Evolutionary conservation across 64 coral and sea anemone species (phyloP).

Genomic region (Pocillopora verrucosa): DNA sequence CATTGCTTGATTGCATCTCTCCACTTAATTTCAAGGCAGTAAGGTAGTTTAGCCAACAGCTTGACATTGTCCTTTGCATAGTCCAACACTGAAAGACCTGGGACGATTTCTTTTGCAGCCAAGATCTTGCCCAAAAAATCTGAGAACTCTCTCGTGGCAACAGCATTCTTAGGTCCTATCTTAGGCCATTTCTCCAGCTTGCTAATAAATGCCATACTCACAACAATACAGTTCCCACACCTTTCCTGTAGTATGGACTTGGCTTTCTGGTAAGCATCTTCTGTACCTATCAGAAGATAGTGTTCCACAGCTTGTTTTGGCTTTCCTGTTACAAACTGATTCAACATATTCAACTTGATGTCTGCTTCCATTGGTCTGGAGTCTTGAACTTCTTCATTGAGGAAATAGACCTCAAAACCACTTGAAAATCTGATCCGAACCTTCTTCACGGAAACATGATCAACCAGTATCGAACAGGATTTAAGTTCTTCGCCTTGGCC

Average conservation of each 20-base stretch:
- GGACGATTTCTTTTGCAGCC: constrained; percentile 51
- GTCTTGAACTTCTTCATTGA: not conserved
- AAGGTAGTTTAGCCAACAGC: constrained; percentile 67
- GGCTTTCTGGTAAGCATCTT: constrained; percentile 59
- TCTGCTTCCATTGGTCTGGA: constrained; percentile 64
- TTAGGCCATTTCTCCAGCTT: constrained; percentile 59
- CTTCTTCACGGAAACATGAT: not conserved
- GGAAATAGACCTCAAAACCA: not conserved
- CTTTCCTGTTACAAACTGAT: constrained; percentile 61
- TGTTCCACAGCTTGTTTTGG: constrained; percentile 69
- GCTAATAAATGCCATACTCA: constrained; percentile 47
- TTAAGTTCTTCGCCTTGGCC: too few species aligned
- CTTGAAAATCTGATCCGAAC: not conserved
- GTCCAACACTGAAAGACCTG: constrained; percentile 67
- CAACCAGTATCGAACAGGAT: too few species aligned
- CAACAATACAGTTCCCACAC: constrained; percentile 64
- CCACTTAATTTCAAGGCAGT: constrained; percentile 70
- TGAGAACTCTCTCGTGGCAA: constrained; percentile 31
- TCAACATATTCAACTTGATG: constrained; percentile 67
- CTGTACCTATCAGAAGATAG: constrained; percentile 65
- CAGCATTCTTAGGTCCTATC: constrained; percentile 13
- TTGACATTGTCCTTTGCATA: constrained; percentile 88
- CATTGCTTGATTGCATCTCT: constrained; percentile 52
- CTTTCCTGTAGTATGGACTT: constrained; percentile 50
- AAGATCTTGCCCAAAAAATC: constrained; percentile 16